phyloP scores from a whole-genome alignment of 1,140 invertebrate genomes.

The Neelides sp. region DNA sequence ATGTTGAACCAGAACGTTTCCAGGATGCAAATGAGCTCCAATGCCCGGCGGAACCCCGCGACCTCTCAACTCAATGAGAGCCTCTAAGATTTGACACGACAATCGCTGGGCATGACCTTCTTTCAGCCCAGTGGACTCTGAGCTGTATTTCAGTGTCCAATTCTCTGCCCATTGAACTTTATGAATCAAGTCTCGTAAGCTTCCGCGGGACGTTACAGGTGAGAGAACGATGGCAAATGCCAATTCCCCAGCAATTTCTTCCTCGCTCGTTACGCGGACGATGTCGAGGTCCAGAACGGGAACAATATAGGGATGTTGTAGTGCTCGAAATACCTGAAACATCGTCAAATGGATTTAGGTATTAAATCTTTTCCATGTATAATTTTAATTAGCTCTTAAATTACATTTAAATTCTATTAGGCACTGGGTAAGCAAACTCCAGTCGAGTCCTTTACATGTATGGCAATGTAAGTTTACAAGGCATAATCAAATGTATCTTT shows the following conservation, averaged over 20 bases:
- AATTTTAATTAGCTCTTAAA: too few species aligned
- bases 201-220: conserved; percentile 68
- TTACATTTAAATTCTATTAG: too few species aligned
- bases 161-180: conserved; percentile 62
- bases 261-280: conserved; percentile 33
- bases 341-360: too few species aligned
- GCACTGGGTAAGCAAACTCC: too few species aligned
- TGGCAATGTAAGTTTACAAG: too few species aligned
- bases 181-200: conserved; percentile 77
- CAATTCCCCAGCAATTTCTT: conserved; percentile 36
- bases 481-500: too few species aligned
- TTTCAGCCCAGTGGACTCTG: conserved; percentile 51
- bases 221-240: conserved; percentile 56
- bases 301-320: conserved; percentile 84
- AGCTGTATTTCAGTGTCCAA: conserved; percentile 55
- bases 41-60: conserved; percentile 64
- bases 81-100: conserved; percentile 76
- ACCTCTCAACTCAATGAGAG: conserved; percentile 69
- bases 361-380: too few species aligned
- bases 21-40: conserved; percentile 68
- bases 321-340: conserved; percentile 64
- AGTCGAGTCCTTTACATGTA: too few species aligned
- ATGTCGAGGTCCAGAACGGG: conserved; percentile 71
- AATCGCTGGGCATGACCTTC: conserved; percentile 66
- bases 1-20: conserved; percentile 81